Evolutionary conservation across 2,113 vertebrate species (phyloP).

Genomic region (Eudyptes chrysolophus): DNA sequence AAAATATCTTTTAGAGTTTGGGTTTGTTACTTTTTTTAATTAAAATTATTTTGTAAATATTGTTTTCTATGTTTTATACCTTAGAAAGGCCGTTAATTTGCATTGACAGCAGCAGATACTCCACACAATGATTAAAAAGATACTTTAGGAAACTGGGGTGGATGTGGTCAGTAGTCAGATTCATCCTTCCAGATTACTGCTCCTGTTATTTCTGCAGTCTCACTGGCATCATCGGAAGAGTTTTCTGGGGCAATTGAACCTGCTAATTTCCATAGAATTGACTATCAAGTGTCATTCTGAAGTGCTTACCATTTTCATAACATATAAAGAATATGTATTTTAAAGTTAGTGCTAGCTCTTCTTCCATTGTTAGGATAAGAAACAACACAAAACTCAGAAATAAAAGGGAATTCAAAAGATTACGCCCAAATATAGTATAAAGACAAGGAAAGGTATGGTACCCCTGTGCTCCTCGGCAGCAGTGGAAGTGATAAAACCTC

Average conservation of each 20-base stretch:
- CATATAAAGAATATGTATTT: neutral
- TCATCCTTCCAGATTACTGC: neutral
- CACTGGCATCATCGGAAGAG: neutral
- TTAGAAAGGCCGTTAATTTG: constrained; percentile 34
- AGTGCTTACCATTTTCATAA: neutral
- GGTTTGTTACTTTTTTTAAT: constrained; percentile 57
- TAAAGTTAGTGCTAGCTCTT: neutral
- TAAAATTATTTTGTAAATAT: constrained; percentile 70
- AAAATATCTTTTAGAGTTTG: constrained; percentile 42
- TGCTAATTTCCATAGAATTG: neutral
- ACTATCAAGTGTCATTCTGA: neutral
- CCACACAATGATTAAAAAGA: neutral
- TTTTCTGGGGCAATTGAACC: neutral
- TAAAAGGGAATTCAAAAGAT: neutral
- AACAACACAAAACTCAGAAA: neutral
- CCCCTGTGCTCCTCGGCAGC: neutral
- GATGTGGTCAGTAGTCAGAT: neutral
- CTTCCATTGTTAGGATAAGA: neutral
- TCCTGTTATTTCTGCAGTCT: neutral
- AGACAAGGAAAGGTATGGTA: neutral
- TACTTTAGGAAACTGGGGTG: neutral
- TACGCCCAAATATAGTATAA: neutral
- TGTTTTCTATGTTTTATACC: constrained; percentile 57
- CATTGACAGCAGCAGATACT: constrained; percentile 26
- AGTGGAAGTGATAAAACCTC: neutral